These are phyloP conservation scores for Laticauda laticaudata DNA, from an alignment of 2,113 vertebrate genomes.

Conservation along the genomic window DNA sequence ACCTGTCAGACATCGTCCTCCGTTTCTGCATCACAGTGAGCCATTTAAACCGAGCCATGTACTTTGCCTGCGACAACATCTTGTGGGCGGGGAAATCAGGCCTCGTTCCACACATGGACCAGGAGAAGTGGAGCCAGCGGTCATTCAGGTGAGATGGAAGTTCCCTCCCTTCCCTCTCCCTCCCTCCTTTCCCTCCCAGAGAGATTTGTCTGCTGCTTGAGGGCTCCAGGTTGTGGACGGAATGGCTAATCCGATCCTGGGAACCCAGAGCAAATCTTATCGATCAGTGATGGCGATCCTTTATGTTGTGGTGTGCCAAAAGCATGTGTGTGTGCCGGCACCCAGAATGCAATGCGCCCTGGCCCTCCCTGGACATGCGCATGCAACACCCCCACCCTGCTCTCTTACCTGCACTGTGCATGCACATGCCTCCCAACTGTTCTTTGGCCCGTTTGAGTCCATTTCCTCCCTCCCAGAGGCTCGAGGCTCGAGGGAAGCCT, in stretches of 20 bases:
- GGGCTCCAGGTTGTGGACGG: not conserved
- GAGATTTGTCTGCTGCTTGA: not conserved
- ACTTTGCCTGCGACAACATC: conserved; percentile 91
- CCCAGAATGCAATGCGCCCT: too few species aligned
- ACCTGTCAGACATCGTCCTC: conserved; percentile 86
- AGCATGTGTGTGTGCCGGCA: too few species aligned
- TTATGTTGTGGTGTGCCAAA: too few species aligned
- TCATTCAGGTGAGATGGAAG: conserved; percentile 80
- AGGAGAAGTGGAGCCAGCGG: conserved; percentile 89
- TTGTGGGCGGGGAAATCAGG: conserved; percentile 86
- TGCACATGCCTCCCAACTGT: too few species aligned
- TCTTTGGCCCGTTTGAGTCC: too few species aligned
- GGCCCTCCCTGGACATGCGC: too few species aligned
- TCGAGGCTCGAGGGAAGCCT: too few species aligned
- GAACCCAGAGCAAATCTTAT: not conserved
- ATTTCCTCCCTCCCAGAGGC: too few species aligned
- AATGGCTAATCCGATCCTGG: not conserved
- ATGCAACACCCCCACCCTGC: too few species aligned
- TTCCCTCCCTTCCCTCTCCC: not conserved
- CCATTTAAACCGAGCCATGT: conserved; percentile 90
- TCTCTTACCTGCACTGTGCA: too few species aligned
- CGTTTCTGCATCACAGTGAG: conserved; percentile 88
- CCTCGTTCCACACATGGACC: conserved; percentile 75
- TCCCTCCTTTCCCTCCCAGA: not conserved
- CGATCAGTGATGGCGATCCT: too few species aligned